Conservation (phyloP, 2,113 vertebrate genomes). For the Cricetomys ansorgei region DNA sequence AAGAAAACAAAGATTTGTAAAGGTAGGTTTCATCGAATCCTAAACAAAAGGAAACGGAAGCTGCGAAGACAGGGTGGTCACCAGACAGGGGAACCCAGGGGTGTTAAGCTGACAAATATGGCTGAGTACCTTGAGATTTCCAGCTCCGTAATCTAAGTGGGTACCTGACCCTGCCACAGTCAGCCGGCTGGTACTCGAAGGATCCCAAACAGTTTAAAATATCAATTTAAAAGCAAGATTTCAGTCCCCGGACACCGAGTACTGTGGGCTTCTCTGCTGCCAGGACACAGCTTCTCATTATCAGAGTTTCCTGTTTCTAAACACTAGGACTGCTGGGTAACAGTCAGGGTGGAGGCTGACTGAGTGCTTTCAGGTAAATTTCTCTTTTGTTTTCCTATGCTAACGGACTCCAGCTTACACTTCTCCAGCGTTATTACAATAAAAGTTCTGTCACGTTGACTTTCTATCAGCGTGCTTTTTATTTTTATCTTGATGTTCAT, state of each 20-base stretch:
- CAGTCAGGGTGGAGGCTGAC: background rate
- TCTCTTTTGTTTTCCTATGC: background rate
- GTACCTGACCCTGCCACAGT: slow-evolving; percentile 81
- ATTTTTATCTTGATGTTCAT: background rate
- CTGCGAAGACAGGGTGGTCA: slow-evolving; percentile 49
- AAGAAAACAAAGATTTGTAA: slow-evolving; percentile 27
- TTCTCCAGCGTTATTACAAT: background rate
- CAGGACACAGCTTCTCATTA: background rate
- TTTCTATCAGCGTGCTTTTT: background rate
- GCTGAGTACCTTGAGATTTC: slow-evolving; percentile 89
- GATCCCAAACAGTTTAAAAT: background rate
- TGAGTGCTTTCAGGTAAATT: background rate
- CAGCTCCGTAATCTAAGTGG: slow-evolving; percentile 83
- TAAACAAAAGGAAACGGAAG: slow-evolving; percentile 55
- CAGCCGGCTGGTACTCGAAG: slow-evolving; percentile 87
- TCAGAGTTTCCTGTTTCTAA: background rate
- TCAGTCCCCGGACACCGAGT: background rate
- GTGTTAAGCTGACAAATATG: slow-evolving; percentile 90
- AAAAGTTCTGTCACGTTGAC: background rate
- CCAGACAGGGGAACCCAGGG: slow-evolving; percentile 81
- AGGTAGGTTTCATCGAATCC: background rate
- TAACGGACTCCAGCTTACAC: background rate
- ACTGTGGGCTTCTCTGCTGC: background rate
- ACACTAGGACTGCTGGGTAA: background rate
- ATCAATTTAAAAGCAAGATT: slow-evolving; percentile 2